Evolutionary conservation across 2,888 invertebrate species (phyloP).

Genomic region (Melipona beecheii): DNA sequence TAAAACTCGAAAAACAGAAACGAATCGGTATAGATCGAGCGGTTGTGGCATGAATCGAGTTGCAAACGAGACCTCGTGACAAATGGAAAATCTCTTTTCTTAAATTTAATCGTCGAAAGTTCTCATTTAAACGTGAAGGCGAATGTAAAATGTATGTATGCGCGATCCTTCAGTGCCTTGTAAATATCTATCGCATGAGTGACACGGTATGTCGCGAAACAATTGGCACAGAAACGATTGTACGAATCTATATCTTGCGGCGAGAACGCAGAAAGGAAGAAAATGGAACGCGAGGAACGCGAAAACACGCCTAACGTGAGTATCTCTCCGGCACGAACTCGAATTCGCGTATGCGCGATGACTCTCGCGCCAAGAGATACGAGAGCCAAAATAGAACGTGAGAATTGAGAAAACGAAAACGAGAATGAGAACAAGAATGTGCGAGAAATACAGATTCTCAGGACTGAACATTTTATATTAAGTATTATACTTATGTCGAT

Average conservation of each 20-base stretch:
- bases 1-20: background rate
- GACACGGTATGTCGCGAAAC: conserved; percentile 56
- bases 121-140: conserved; percentile 23
- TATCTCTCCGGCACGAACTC: conserved; percentile 15
- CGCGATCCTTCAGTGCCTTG: conserved; percentile 81
- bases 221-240: conserved; percentile 33
- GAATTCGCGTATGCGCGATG: conserved; percentile 32
- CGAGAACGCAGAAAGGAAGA: background rate
- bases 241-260: background rate
- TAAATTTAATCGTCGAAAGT: conserved; percentile 21
- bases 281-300: background rate
- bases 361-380: conserved; percentile 21
- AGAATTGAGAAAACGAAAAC: conserved; percentile 15
- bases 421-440: background rate
- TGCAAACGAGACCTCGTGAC: background rate
- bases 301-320: background rate
- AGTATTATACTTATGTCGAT: conserved; percentile 75
- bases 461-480: conserved; percentile 79
- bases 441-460: conserved; percentile 66
- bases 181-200: conserved; percentile 75
- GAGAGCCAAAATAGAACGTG: background rate
- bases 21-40: background rate
- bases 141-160: conserved; percentile 32
- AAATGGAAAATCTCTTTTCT: background rate
- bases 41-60: background rate